phyloP scores from a whole-genome alignment of 2,888 invertebrate species.

The Acanthoscelides obtectus region DNA sequence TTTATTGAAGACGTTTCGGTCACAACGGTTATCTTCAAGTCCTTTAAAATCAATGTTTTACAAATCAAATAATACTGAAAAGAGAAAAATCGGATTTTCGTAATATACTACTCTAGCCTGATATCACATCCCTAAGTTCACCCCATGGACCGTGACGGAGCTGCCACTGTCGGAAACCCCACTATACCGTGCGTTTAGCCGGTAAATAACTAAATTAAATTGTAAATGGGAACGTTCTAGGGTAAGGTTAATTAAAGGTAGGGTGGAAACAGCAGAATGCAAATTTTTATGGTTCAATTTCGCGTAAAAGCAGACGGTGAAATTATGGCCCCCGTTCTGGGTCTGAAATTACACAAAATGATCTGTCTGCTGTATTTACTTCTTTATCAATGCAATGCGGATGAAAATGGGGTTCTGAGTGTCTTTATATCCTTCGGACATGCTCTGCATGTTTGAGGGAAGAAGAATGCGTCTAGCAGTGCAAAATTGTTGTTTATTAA shows the following conservation, averaged over 20 bases:
- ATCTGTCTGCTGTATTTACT: background rate
- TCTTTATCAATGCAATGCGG: background rate
- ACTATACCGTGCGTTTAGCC: slow-evolving; percentile 25
- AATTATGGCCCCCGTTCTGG: slow-evolving; percentile 23
- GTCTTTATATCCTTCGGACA: background rate
- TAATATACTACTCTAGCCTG: no score
- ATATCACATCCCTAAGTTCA: no score
- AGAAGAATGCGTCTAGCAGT: background rate
- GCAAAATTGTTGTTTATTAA: no score
- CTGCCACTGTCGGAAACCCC: slow-evolving; percentile 10
- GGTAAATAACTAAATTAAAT: slow-evolving; percentile 40
- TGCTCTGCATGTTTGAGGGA: background rate
- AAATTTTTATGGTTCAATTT: slow-evolving; percentile 32
- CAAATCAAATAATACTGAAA: no score
- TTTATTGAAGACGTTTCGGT: no score
- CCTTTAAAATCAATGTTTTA: no score
- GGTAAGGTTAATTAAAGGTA: slow-evolving; percentile 35
- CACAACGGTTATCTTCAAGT: no score
- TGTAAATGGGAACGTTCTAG: slow-evolving; percentile 30
- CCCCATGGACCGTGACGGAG: background rate
- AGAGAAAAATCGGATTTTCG: no score
- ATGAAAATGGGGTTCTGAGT: background rate
- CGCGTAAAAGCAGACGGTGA: slow-evolving; percentile 22
- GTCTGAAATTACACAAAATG: slow-evolving; percentile 9
- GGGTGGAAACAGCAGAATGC: slow-evolving; percentile 28